Percentiles rank a stretch among this genome's conserved stretches.
Conservation (phyloP, 2,797 vertebrate genomes). For the Emydoidea blandingii region DNA sequence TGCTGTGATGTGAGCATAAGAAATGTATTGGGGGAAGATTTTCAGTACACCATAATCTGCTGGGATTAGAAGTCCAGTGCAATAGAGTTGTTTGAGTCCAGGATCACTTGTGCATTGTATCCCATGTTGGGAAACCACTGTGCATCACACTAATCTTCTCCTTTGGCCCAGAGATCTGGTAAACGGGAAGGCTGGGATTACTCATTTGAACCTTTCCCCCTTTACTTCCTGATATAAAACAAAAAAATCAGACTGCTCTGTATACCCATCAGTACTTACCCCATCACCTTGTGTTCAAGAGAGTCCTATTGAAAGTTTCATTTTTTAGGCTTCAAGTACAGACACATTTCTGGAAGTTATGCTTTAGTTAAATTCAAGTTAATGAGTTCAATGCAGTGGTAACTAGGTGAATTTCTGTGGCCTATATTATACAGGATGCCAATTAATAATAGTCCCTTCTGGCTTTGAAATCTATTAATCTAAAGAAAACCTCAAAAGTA, state of each 20-base stretch:
- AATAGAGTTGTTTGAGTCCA: neutral
- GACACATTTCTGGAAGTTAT: neutral
- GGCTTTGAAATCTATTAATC: neutral
- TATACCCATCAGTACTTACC: neutral
- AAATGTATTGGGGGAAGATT: neutral
- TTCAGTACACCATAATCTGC: conserved; percentile 44
- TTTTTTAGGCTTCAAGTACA: neutral
- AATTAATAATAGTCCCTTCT: neutral
- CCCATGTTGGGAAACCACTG: neutral
- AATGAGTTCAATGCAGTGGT: neutral
- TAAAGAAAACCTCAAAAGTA: neutral
- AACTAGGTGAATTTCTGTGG: neutral
- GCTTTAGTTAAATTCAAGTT: neutral
- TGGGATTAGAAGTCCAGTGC: conserved; percentile 22
- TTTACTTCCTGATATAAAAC: neutral
- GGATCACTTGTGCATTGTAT: neutral
- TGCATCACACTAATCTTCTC: neutral
- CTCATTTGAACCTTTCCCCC: conserved; percentile 22
- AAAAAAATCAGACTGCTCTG: neutral
- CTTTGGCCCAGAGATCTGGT: conserved; percentile 26
- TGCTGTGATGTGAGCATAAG: neutral
- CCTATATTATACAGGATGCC: neutral
- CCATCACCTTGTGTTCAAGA: neutral
- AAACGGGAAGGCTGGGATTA: conserved; percentile 40
- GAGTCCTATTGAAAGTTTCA: neutral